These are phyloP conservation scores for Vulpes ferrilata DNA, from an alignment of 2,113 vertebrate species.

Conservation along the genomic window DNA sequence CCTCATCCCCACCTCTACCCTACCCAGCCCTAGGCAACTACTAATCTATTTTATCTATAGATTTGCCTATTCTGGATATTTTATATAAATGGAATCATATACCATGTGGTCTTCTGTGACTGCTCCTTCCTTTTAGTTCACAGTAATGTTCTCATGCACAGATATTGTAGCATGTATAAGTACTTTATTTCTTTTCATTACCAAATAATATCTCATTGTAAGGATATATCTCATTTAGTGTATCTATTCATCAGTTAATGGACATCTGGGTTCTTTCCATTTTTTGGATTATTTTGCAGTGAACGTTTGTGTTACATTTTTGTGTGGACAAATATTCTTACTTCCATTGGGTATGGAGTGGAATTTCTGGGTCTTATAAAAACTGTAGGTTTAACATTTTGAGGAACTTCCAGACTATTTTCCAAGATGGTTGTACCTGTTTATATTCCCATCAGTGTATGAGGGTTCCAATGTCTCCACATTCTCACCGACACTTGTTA, in stretches of 20 bases:
- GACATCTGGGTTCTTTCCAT: background rate
- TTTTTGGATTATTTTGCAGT: background rate
- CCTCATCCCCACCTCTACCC: background rate
- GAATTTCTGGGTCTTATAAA: background rate
- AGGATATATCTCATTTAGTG: constrained; percentile 18
- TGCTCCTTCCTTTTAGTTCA: background rate
- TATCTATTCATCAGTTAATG: background rate
- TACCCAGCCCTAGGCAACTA: background rate
- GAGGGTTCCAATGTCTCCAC: background rate
- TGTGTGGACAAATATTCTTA: background rate
- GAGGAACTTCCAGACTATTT: background rate
- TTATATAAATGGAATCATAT: background rate
- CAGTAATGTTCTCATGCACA: background rate
- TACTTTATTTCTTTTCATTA: constrained; percentile 42
- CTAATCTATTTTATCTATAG: background rate
- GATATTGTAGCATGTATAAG: background rate
- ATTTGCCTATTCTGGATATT: background rate
- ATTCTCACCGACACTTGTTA: background rate
- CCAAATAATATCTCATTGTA: background rate
- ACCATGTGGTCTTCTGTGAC: background rate
- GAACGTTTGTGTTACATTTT: background rate
- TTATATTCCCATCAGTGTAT: background rate
- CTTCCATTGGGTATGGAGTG: background rate
- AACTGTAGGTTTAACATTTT: background rate
- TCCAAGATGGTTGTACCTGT: background rate